Evolutionary conservation across 2,113 vertebrate genomes (phyloP).

Genomic region (Thamnaconus septentrionalis): DNA sequence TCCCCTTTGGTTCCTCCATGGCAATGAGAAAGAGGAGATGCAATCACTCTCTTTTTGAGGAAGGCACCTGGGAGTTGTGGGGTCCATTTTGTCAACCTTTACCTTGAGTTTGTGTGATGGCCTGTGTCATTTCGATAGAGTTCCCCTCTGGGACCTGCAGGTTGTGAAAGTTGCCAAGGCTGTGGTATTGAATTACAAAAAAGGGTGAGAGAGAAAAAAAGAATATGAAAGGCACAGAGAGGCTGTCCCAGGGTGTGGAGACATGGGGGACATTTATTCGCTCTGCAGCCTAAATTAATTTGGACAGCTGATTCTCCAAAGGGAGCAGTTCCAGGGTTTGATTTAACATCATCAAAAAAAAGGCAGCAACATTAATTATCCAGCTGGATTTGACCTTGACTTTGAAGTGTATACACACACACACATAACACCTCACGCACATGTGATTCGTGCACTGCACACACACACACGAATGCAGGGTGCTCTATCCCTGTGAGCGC

Average conservation of each 20-base stretch:
- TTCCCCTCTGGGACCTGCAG: slow-evolving; percentile 12
- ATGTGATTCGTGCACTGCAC: neutral
- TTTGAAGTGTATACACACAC: slow-evolving; percentile 35
- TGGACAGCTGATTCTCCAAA: slow-evolving; percentile 66
- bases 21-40: slow-evolving; percentile 37
- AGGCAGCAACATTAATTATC: slow-evolving; percentile 72
- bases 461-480: slow-evolving; percentile 19
- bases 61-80: slow-evolving; percentile 20
- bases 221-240: slow-evolving; percentile 25
- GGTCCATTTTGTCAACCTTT: slow-evolving; percentile 35
- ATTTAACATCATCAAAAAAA: slow-evolving; percentile 67
- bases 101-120: slow-evolving; percentile 23
- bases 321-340: slow-evolving; percentile 63
- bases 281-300: slow-evolving; percentile 67
- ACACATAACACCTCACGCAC: neutral
- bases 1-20: slow-evolving; percentile 18
- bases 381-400: slow-evolving; percentile 71
- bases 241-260: slow-evolving; percentile 35
- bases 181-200: slow-evolving; percentile 44
- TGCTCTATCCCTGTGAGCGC: neutral
- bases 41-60: slow-evolving; percentile 20
- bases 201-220: neutral
- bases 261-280: slow-evolving; percentile 59
- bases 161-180: slow-evolving; percentile 18
- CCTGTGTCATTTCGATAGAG: slow-evolving; percentile 1